Percentiles rank a stretch among this genome's conserved stretches.
Evolutionary conservation across 2,113 vertebrate genomes (phyloP).

Genomic region (Ploceus nigricollis): DNA sequence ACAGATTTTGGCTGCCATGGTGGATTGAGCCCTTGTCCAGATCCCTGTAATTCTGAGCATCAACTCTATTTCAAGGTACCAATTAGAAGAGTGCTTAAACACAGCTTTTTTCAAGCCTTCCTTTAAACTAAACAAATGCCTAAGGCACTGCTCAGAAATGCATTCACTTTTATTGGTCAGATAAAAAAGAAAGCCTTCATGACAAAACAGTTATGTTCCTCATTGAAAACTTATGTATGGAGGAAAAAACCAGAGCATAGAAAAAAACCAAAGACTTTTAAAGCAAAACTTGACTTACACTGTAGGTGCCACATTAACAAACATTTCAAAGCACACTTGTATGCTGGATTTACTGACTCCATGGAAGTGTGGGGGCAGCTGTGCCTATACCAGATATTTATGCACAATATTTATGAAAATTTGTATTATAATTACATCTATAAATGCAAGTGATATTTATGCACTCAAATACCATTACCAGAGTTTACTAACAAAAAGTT

Average conservation of each 20-base stretch:
- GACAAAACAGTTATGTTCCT: neutral
- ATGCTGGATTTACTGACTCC: neutral
- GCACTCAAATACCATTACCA: neutral
- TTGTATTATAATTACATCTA: neutral
- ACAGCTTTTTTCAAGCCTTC: neutral
- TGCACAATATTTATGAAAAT: neutral
- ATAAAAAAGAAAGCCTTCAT: neutral
- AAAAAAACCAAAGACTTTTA: neutral
- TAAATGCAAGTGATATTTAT: neutral
- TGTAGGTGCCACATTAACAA: neutral
- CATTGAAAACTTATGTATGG: neutral
- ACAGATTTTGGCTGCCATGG: neutral
- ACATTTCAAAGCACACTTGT: neutral
- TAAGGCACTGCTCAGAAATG: neutral
- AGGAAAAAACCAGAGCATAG: neutral
- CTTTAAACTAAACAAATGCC: neutral
- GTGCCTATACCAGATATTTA: neutral
- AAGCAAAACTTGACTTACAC: neutral
- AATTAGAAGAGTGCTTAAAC: neutral
- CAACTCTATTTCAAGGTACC: neutral
- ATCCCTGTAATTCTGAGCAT: neutral
- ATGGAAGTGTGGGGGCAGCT: neutral
- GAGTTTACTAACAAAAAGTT: neutral
- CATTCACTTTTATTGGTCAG: neutral
- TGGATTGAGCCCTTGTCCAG: neutral